Percentiles rank a stretch among this genome's conserved stretches.
These are phyloP conservation scores for Oncorhynchus clarkii DNA, from an alignment of 2,113 vertebrate genomes.

Conservation along the genomic window DNA sequence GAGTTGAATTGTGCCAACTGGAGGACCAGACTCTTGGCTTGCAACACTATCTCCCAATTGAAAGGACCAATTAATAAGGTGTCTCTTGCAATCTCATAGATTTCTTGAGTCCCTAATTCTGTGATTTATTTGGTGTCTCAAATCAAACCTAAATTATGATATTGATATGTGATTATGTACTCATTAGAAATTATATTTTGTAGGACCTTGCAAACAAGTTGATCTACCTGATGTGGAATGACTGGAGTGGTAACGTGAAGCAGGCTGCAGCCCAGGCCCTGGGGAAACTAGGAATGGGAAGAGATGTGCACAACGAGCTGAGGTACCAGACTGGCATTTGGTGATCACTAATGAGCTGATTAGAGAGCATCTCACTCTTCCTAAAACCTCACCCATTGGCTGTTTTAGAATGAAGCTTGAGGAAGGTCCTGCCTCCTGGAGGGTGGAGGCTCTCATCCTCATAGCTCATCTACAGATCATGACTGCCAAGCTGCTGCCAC, in stretches of 20 bases:
- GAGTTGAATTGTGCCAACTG: conserved; percentile 71
- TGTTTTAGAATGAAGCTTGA: conserved; percentile 62
- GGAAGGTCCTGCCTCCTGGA: conserved; percentile 55
- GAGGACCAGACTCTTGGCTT: conserved; percentile 64
- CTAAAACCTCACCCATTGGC: conserved; percentile 12
- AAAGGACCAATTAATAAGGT: conserved; percentile 60
- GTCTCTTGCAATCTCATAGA: neutral
- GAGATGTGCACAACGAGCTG: conserved; percentile 70
- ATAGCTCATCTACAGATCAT: conserved; percentile 70
- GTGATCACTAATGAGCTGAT: neutral
- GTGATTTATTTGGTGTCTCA: neutral
- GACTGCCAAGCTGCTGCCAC: conserved; percentile 72
- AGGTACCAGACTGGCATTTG: conserved; percentile 49
- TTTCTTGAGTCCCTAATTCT: neutral
- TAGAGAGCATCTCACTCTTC: neutral
- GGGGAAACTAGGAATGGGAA: conserved; percentile 66
- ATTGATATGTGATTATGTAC: neutral
- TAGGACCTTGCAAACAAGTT: conserved; percentile 74
- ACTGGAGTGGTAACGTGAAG: conserved; percentile 71
- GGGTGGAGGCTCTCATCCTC: conserved; percentile 68
- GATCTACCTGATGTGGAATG: conserved; percentile 76
- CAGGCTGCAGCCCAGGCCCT: conserved; percentile 67
- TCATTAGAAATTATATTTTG: neutral
- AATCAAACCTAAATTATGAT: neutral
- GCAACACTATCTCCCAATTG: conserved; percentile 64